Percentiles rank a stretch among this genome's conserved stretches.
These are phyloP conservation scores for Calliphora vomitoria DNA, from an alignment of 2,888 invertebrate species.

Conservation along the genomic window DNA sequence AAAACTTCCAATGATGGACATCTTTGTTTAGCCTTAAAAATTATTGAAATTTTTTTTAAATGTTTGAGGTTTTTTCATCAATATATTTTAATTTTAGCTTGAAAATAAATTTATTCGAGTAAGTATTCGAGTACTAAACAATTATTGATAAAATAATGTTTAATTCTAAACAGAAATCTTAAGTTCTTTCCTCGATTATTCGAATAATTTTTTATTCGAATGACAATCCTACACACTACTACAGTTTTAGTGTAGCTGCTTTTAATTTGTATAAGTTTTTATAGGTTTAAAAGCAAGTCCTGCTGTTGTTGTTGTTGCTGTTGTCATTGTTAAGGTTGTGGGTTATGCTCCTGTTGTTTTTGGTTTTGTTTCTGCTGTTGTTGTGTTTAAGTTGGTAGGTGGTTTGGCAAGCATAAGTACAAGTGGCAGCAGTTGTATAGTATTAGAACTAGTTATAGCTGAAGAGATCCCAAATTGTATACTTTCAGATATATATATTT, in stretches of 20 bases:
- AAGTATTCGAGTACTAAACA: too few relatives aligned
- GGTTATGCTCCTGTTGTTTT: not conserved
- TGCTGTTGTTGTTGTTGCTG: not conserved
- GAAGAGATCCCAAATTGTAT: not conserved
- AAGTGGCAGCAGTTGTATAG: not conserved
- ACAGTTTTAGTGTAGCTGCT: not conserved
- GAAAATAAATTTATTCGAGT: too few relatives aligned
- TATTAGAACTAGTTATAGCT: not conserved
- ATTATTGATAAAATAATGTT: too few relatives aligned
- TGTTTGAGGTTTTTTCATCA: too few relatives aligned
- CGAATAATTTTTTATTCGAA: too few relatives aligned
- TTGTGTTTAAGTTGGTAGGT: constrained; percentile 13
- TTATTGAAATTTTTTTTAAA: too few relatives aligned
- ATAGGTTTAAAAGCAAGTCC: not conserved
- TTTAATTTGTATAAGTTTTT: constrained; percentile 16
- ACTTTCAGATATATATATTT: not conserved
- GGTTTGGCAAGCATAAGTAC: constrained; percentile 7
- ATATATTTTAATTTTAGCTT: too few relatives aligned
- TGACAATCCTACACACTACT: too few relatives aligned
- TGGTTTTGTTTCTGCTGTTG: not conserved
- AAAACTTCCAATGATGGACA: too few relatives aligned
- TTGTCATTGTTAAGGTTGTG: not conserved
- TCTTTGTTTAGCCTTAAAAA: too few relatives aligned
- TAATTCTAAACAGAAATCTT: too few relatives aligned
- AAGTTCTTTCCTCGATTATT: too few relatives aligned